These are phyloP conservation scores for Botia kubotai DNA, from an alignment of 2,797 vertebrate species.

Conservation along the genomic window DNA sequence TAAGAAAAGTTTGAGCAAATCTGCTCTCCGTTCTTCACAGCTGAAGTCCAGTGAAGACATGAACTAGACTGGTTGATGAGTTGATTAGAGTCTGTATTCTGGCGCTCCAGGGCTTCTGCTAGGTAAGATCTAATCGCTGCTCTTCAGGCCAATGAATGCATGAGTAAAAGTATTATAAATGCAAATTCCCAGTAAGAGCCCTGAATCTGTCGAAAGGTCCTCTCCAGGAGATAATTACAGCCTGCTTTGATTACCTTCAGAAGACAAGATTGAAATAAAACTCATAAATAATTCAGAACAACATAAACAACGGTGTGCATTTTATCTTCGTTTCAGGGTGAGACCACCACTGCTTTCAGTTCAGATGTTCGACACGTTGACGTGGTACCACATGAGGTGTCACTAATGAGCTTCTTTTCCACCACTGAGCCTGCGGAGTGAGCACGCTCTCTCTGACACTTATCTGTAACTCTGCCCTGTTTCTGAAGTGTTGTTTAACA, in stretches of 20 bases:
- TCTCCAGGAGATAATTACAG: constrained; percentile 59
- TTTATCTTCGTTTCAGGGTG: constrained; percentile 13
- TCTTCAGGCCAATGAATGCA: constrained; percentile 48
- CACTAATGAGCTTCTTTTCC: constrained; percentile 26
- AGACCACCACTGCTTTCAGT: constrained; percentile 20
- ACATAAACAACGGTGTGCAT: constrained; percentile 62
- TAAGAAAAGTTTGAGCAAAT: background rate
- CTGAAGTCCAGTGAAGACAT: background rate
- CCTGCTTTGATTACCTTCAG: constrained; percentile 64
- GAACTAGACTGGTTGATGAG: constrained; percentile 7
- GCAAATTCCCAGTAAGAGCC: constrained; percentile 69
- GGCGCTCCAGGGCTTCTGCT: constrained; percentile 38
- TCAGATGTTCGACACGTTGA: constrained; percentile 2
- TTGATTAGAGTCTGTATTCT: constrained; percentile 25
- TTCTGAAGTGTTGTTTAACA: background rate
- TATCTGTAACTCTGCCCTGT: background rate
- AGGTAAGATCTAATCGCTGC: constrained; percentile 56
- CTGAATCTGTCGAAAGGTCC: constrained; percentile 62
- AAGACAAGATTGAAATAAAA: constrained; percentile 63
- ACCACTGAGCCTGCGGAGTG: background rate
- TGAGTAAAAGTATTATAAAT: constrained; percentile 67
- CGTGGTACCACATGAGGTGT: background rate
- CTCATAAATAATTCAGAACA: constrained; percentile 67
- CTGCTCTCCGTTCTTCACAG: constrained; percentile 18
- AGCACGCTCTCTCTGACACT: background rate